Percentiles rank a stretch among this genome's conserved stretches.
These are phyloP conservation scores for Erynnis tages DNA, from an alignment of 2,888 invertebrate species.

Conservation along the genomic window DNA sequence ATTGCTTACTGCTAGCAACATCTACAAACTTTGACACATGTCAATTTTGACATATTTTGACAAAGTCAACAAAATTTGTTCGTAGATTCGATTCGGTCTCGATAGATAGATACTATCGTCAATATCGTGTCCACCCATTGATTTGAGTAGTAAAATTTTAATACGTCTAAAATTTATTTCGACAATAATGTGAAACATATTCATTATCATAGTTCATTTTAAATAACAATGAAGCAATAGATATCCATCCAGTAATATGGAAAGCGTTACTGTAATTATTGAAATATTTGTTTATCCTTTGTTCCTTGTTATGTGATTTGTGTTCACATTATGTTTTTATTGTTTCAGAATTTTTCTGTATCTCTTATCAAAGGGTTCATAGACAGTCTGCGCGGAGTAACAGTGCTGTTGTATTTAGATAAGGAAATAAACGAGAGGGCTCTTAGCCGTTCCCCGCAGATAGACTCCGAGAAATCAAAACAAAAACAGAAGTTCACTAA, in stretches of 20 bases:
- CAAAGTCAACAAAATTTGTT: no score
- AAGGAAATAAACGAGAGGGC: slow-evolving; percentile 87
- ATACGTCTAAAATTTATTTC: slow-evolving; percentile 31
- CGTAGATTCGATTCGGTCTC: no score
- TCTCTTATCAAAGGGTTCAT: slow-evolving; percentile 87
- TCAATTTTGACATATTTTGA: no score
- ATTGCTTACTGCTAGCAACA: no score
- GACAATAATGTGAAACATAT: slow-evolving; percentile 28
- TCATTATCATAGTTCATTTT: slow-evolving; percentile 5
- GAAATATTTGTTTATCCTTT: slow-evolving; percentile 12
- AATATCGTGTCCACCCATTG: no score
- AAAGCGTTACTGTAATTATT: slow-evolving; percentile 55
- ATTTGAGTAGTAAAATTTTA: slow-evolving; percentile 21
- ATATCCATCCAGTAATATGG: slow-evolving; percentile 46
- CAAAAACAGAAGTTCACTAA: slow-evolving; percentile 69
- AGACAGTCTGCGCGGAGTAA: slow-evolving; percentile 90
- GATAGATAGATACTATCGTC: no score
- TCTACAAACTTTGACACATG: no score
- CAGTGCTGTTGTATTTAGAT: slow-evolving; percentile 89
- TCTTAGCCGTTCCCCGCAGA: slow-evolving; percentile 77
- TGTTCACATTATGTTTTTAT: slow-evolving; percentile 37
- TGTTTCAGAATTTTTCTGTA: slow-evolving; percentile 83
- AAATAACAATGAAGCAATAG: slow-evolving; percentile 41
- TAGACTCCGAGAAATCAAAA: slow-evolving; percentile 63
- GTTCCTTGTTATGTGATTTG: slow-evolving; percentile 29